These are phyloP conservation scores for Cinara cedri DNA, from an alignment of 2,888 invertebrate genomes.

Conservation along the genomic window DNA sequence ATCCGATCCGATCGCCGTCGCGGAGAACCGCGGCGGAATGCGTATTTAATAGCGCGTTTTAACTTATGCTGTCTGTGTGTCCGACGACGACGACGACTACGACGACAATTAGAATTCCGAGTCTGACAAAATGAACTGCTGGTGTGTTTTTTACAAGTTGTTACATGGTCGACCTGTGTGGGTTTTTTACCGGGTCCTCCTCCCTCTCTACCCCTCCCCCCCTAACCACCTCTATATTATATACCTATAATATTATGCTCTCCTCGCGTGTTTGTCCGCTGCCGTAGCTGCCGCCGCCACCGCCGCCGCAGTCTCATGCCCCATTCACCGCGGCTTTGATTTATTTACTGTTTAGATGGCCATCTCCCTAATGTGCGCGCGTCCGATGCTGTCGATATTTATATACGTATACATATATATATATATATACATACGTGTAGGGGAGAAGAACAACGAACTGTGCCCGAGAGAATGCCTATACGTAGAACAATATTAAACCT, in stretches of 20 bases:
- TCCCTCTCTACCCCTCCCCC: not conserved
- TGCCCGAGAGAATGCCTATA: not conserved
- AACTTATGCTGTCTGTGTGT: slow-evolving; percentile 56
- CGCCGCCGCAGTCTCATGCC: slow-evolving; percentile 12
- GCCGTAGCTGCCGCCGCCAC: slow-evolving; percentile 23
- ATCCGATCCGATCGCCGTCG: not conserved
- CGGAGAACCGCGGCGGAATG: slow-evolving; percentile 45
- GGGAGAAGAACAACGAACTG: slow-evolving; percentile 48
- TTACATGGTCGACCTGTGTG: slow-evolving; percentile 57
- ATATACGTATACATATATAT: too few relatives aligned
- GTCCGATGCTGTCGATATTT: slow-evolving; percentile 44
- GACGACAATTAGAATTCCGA: slow-evolving; percentile 57
- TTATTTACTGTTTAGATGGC: slow-evolving; percentile 56
- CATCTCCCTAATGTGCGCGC: slow-evolving; percentile 51
- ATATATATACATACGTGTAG: too few relatives aligned
- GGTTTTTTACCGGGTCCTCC: slow-evolving; percentile 51
- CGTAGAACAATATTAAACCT: slow-evolving; percentile 3
- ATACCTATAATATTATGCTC: not conserved
- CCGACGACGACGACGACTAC: slow-evolving; percentile 38
- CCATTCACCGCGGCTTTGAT: slow-evolving; percentile 55
- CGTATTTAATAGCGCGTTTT: slow-evolving; percentile 56
- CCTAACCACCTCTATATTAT: too few relatives aligned
- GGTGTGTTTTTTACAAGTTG: slow-evolving; percentile 57
- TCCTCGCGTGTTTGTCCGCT: slow-evolving; percentile 29
- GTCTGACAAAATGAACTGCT: slow-evolving; percentile 57